Evolutionary conservation across 2,797 vertebrate genomes (phyloP).

Genomic region (Myripristis murdjan): DNA sequence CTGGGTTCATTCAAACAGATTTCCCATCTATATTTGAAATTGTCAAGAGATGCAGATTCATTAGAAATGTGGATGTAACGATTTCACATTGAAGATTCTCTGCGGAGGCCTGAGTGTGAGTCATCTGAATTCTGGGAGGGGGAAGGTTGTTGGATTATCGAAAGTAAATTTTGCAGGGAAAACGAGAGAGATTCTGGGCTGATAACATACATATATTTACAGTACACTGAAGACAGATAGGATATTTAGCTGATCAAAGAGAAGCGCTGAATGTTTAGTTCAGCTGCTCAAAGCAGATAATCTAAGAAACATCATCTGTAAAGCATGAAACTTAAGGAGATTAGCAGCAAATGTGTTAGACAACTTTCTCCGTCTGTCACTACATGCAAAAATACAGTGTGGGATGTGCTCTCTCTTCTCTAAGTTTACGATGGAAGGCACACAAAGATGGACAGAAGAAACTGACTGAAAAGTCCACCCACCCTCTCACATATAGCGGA

Average conservation of each 20-base stretch:
- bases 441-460: background rate
- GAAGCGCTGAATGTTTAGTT: conserved; percentile 11
- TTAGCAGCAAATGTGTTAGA: conserved; percentile 24
- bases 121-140: too few relatives aligned
- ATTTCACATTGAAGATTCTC: too few relatives aligned
- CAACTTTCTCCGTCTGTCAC: conserved; percentile 28
- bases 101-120: too few relatives aligned
- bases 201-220: too few relatives aligned
- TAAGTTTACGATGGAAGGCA: conserved; percentile 3
- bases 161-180: too few relatives aligned
- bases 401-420: conserved; percentile 22
- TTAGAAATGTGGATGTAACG: too few relatives aligned
- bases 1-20: too few relatives aligned
- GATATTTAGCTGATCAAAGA: conserved; percentile 28
- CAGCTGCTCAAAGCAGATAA: conserved; percentile 50
- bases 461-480: conserved; percentile 19
- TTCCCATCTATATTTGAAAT: too few relatives aligned
- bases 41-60: too few relatives aligned
- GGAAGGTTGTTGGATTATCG: too few relatives aligned
- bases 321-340: conserved; percentile 45
- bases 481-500: conserved; percentile 15
- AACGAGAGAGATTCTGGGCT: background rate
- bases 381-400: conserved; percentile 36
- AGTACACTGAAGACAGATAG: conserved; percentile 9
- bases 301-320: conserved; percentile 46